Percentiles rank a stretch among this genome's conserved stretches.
phyloP scores from a whole-genome alignment of 2,888 invertebrate genomes.

The Hermodice carunculata region DNA sequence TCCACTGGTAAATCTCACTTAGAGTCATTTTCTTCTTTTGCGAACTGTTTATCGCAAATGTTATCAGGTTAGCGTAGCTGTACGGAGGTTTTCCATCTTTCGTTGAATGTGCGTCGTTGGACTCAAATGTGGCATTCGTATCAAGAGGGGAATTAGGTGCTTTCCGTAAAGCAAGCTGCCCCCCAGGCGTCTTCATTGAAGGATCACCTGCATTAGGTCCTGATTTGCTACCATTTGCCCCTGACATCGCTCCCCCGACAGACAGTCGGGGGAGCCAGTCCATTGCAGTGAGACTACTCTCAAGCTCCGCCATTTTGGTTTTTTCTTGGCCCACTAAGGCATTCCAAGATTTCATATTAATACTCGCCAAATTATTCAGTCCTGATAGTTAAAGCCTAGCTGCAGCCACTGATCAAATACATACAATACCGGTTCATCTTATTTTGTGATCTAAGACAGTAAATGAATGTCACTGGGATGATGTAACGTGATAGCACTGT shows the following conservation, averaged over 20 bases:
- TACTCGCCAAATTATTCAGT: too few species aligned
- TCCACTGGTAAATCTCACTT: constrained; percentile 81
- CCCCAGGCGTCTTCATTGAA: constrained; percentile 37
- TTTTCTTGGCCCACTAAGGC: too few species aligned
- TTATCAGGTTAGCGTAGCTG: constrained; percentile 80
- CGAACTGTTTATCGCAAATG: constrained; percentile 78
- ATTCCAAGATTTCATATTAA: too few species aligned
- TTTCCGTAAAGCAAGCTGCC: constrained; percentile 56
- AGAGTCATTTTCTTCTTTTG: constrained; percentile 80
- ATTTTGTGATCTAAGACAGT: too few species aligned
- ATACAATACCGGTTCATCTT: too few species aligned
- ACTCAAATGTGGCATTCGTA: constrained; percentile 56
- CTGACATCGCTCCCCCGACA: constrained; percentile 65
- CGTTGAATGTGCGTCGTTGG: constrained; percentile 37
- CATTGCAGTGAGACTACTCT: constrained; percentile 72
- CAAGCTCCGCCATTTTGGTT: constrained; percentile 69
- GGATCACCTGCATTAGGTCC: constrained; percentile 10
- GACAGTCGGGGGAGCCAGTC: constrained; percentile 72
- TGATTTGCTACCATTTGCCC: constrained; percentile 41
- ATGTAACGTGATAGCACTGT: too few species aligned
- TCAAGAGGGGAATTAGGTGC: constrained; percentile 63
- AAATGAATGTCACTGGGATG: too few species aligned
- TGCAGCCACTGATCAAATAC: too few species aligned
- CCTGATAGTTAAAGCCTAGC: too few species aligned
- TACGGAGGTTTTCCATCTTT: constrained; percentile 72